phyloP scores from a whole-genome alignment of 2,888 invertebrate species.

The Tinea trinotella region DNA sequence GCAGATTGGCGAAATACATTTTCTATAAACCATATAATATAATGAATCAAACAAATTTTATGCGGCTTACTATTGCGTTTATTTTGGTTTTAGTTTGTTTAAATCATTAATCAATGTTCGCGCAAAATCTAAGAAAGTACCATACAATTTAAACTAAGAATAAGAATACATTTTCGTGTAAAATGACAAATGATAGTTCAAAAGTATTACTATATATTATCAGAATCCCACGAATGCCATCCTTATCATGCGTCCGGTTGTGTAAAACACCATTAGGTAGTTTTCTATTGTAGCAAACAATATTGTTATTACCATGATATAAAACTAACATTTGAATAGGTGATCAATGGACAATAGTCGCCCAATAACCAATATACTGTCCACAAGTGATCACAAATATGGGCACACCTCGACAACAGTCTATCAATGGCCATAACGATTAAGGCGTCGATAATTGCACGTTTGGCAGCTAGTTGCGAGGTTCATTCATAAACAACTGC shows the following conservation, averaged over 20 bases:
- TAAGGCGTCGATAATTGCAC: conserved; percentile 57
- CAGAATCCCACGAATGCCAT: not conserved
- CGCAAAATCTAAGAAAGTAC: too few species aligned
- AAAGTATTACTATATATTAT: not conserved
- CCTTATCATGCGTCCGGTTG: not conserved
- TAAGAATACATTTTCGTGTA: not conserved
- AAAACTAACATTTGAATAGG: conserved; percentile 13
- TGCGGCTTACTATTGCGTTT: too few species aligned
- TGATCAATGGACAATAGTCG: conserved; percentile 10
- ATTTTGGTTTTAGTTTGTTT: too few species aligned
- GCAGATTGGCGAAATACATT: not conserved
- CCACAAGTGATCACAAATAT: conserved; percentile 14
- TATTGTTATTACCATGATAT: not conserved
- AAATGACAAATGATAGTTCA: not conserved
- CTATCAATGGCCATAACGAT: conserved; percentile 27
- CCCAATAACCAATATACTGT: conserved; percentile 8
- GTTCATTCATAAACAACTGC: conserved; percentile 66
- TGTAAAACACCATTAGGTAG: conserved; percentile 2
- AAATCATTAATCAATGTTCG: too few species aligned
- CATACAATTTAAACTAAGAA: too few species aligned
- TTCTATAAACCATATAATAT: not conserved
- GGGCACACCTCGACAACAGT: conserved; percentile 8
- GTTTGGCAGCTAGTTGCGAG: conserved; percentile 40
- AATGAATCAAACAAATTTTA: too few species aligned
- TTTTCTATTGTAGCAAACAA: not conserved